A percentile compares a stretch with the other conserved stretches of the same genome.
Evolutionary conservation across 2,888 invertebrate species (phyloP).

Genomic region (Hemaris fuciformis): DNA sequence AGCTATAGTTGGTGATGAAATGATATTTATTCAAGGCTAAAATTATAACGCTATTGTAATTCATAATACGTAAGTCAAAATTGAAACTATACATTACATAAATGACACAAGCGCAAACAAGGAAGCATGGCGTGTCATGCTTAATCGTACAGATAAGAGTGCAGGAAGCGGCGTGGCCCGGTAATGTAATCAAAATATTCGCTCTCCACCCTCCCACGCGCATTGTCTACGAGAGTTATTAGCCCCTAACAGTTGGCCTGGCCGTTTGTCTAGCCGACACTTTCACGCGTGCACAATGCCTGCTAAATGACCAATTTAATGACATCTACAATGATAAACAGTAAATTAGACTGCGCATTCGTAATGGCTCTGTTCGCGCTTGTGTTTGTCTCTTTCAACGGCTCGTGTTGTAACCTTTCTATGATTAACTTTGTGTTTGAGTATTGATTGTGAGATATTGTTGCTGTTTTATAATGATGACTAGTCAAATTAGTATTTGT

Average conservation of each 20-base stretch:
- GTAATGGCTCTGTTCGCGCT: not conserved
- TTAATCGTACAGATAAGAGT: not conserved
- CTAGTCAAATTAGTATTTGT: too few species aligned
- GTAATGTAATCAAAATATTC: slow-evolving; percentile 15
- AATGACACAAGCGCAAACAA: not conserved
- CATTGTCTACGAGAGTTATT: slow-evolving; percentile 53
- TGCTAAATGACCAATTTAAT: slow-evolving; percentile 50
- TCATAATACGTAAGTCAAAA: not conserved
- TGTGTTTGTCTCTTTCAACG: not conserved
- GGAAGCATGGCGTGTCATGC: slow-evolving; percentile 1
- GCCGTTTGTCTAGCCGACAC: slow-evolving; percentile 54
- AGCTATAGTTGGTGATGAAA: too few species aligned
- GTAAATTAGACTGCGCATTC: slow-evolving; percentile 17
- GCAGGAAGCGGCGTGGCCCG: not conserved
- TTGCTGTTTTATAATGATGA: too few species aligned
- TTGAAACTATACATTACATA: not conserved
- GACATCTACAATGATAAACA: slow-evolving; percentile 38
- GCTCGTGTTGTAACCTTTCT: not conserved
- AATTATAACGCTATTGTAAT: too few species aligned
- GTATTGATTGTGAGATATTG: not conserved
- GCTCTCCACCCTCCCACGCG: slow-evolving; percentile 47
- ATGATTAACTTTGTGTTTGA: not conserved
- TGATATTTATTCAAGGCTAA: too few species aligned
- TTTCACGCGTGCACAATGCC: slow-evolving; percentile 53
- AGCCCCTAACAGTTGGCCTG: slow-evolving; percentile 42